These are phyloP conservation scores for Campoplex nolae DNA, from an alignment of 2,888 invertebrate genomes.

Conservation along the genomic window DNA sequence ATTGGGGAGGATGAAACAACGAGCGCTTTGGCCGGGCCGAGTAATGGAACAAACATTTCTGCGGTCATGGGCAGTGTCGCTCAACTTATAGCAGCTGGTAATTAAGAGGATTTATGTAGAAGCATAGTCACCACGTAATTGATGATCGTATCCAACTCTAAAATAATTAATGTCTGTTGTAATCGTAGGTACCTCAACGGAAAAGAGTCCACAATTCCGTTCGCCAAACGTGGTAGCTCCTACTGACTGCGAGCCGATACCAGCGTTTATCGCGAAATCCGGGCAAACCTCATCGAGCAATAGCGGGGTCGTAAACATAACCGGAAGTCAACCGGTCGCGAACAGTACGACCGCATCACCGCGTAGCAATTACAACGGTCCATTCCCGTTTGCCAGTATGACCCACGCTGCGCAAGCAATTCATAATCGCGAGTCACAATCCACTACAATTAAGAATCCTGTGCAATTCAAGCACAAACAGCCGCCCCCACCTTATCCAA, in stretches of 20 bases:
- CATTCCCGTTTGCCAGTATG: constrained; percentile 96
- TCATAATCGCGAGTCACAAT: constrained; percentile 88
- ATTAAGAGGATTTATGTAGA: neutral
- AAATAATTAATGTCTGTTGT: neutral
- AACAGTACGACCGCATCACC: constrained; percentile 82
- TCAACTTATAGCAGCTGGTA: constrained; percentile 83
- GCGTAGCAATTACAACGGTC: constrained; percentile 86
- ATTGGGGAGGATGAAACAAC: constrained; percentile 76
- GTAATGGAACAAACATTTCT: constrained; percentile 81
- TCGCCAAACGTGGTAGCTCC: constrained; percentile 96
- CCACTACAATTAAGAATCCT: constrained; percentile 76
- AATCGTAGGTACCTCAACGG: constrained; percentile 78
- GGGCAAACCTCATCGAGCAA: constrained; percentile 77
- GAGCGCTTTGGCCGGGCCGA: constrained; percentile 82
- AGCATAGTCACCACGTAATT: neutral
- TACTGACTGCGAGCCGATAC: constrained; percentile 89
- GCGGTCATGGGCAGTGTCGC: constrained; percentile 82
- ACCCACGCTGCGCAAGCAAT: constrained; percentile 93
- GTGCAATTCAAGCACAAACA: constrained; percentile 82
- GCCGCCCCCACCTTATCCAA: constrained; percentile 85
- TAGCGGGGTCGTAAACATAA: constrained; percentile 73
- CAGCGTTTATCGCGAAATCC: constrained; percentile 81
- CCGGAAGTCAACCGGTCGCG: constrained; percentile 76
- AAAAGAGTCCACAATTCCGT: constrained; percentile 87
- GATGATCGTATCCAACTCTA: neutral